Conservation (phyloP, 2,113 vertebrate species). For the Smithornis capensis region DNA sequence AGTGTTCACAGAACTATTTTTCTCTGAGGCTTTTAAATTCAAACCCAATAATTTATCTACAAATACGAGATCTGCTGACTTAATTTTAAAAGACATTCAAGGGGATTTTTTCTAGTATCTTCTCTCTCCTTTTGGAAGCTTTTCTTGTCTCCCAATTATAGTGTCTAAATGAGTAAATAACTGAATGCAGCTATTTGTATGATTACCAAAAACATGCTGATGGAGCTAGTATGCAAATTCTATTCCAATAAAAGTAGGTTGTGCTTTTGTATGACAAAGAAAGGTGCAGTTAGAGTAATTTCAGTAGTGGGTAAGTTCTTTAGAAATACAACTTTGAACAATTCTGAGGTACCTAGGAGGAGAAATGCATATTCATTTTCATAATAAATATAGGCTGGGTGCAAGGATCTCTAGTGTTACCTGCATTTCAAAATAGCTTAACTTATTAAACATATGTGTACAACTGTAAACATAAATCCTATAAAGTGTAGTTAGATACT, state of each 20-base stretch:
- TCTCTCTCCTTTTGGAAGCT: neutral
- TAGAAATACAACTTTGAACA: neutral
- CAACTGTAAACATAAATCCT: neutral
- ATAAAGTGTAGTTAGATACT: neutral
- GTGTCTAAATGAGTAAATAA: neutral
- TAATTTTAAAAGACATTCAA: neutral
- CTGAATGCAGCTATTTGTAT: neutral
- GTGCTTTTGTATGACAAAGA: neutral
- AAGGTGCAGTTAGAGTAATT: neutral
- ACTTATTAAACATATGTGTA: neutral
- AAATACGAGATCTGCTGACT: neutral
- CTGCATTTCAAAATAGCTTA: conserved; percentile 8
- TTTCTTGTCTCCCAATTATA: neutral
- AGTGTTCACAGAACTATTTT: neutral
- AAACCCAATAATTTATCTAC: neutral
- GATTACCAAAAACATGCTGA: neutral
- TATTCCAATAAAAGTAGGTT: neutral
- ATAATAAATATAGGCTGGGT: neutral
- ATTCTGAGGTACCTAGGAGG: neutral
- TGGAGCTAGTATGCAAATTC: neutral
- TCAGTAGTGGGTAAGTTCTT: neutral
- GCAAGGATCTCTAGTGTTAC: neutral
- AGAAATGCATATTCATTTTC: neutral
- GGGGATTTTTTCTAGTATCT: neutral
- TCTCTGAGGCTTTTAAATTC: neutral